These are phyloP conservation scores for Timema cristinae DNA, from an alignment of 2,888 invertebrate genomes.

Conservation along the genomic window DNA sequence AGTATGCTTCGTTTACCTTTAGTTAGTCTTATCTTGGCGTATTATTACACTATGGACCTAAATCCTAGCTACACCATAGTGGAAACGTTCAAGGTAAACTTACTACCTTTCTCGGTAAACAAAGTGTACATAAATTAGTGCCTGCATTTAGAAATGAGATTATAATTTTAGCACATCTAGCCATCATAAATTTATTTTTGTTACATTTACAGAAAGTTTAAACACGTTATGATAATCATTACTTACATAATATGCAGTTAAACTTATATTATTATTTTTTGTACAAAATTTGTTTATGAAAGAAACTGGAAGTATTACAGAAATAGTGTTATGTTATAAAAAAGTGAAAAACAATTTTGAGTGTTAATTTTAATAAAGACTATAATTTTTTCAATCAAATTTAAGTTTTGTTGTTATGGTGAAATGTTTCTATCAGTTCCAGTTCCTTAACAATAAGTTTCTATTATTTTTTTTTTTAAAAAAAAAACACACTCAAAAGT, in stretches of 20 bases:
- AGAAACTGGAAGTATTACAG: constrained; percentile 30
- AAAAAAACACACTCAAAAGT: constrained; percentile 16
- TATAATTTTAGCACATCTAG: constrained; percentile 27
- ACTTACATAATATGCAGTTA: neutral
- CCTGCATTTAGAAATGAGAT: too few relatives aligned
- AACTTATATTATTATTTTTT: constrained; percentile 22
- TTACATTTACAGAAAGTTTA: constrained; percentile 22
- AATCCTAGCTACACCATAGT: too few relatives aligned
- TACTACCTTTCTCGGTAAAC: too few relatives aligned
- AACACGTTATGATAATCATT: constrained; percentile 18
- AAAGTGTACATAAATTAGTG: too few relatives aligned
- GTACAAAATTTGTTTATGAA: constrained; percentile 30
- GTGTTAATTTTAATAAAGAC: neutral
- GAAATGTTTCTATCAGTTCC: neutral
- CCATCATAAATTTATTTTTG: constrained; percentile 26
- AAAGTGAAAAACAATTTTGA: constrained; percentile 29
- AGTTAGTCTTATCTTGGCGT: too few relatives aligned
- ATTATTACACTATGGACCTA: too few relatives aligned
- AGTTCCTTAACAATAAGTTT: too few relatives aligned
- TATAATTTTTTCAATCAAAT: neutral
- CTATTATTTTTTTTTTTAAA: neutral
- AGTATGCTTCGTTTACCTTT: too few relatives aligned
- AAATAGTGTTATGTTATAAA: constrained; percentile 24
- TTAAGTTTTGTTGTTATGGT: neutral
- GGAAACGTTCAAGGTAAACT: too few relatives aligned